A percentile compares a stretch with the other conserved stretches of the same genome.
phyloP scores from a whole-genome alignment of 1,140 invertebrate species.

The Heliothis subflexa region DNA sequence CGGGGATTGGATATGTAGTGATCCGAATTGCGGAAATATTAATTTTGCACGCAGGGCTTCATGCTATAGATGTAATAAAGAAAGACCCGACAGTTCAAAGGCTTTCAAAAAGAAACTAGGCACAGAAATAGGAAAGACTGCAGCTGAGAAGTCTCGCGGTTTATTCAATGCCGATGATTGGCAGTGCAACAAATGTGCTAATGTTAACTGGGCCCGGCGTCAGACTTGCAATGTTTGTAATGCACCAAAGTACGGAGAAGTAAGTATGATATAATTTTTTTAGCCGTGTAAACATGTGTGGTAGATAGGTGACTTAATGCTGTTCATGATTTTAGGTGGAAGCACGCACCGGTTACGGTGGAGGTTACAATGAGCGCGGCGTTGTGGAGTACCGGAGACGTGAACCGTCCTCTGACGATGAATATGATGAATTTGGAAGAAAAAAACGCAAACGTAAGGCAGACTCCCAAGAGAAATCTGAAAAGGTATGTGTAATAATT shows the following conservation, averaged over 20 bases:
- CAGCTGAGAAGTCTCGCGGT: slow-evolving; percentile 99
- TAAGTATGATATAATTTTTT: slow-evolving; percentile 72
- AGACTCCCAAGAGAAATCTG: slow-evolving; percentile 63
- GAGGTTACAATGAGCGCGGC: slow-evolving; percentile 97
- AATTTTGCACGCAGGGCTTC: slow-evolving; percentile 96
- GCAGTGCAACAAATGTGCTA: slow-evolving; percentile 99
- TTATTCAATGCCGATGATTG: slow-evolving; percentile 99
- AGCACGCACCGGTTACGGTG: slow-evolving; percentile 92
- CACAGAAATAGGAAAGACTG: slow-evolving; percentile 98
- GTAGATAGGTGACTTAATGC: not conserved
- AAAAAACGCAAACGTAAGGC: slow-evolving; percentile 89
- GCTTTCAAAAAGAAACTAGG: slow-evolving; percentile 95
- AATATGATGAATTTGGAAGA: slow-evolving; percentile 98
- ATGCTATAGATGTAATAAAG: slow-evolving; percentile 97
- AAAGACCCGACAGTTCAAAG: slow-evolving; percentile 86
- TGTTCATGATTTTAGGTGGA: slow-evolving; percentile 85
- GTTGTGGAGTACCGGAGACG: slow-evolving; percentile 97
- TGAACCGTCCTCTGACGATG: slow-evolving; percentile 94
- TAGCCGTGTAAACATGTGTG: slow-evolving; percentile 81
- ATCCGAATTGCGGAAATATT: slow-evolving; percentile 94
- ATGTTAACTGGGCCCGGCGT: slow-evolving; percentile 99
- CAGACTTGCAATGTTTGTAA: slow-evolving; percentile 99
- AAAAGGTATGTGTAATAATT: slow-evolving; percentile 58
- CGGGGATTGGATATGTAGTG: slow-evolving; percentile 83
- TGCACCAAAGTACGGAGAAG: slow-evolving; percentile 97